Conservation (phyloP, 2,797 vertebrate species). For the Alosa sapidissima region DNA sequence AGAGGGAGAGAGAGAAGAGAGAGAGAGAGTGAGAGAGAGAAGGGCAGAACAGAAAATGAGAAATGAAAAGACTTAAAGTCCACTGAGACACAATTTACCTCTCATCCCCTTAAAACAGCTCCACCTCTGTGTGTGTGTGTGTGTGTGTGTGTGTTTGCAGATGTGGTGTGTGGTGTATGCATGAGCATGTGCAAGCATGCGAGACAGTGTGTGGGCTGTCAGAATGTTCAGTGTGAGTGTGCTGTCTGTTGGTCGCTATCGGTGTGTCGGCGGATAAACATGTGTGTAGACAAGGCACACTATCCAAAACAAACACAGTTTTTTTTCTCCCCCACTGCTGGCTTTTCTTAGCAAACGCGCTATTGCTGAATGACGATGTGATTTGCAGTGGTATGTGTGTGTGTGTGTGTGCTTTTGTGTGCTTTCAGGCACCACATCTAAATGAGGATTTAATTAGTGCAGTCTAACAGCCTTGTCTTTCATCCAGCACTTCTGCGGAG, state of each 20-base stretch:
- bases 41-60: constrained; percentile 5
- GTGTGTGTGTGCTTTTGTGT: neutral
- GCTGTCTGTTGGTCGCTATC: constrained; percentile 12
- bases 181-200: constrained; percentile 23
- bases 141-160: neutral
- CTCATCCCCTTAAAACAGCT: constrained; percentile 16
- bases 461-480: constrained; percentile 4
- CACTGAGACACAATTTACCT: constrained; percentile 20
- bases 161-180: constrained; percentile 44
- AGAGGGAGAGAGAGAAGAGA: neutral
- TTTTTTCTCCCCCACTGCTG: neutral
- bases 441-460: constrained; percentile 23
- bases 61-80: constrained; percentile 15
- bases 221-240: neutral
- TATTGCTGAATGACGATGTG: neutral
- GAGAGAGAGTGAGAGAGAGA: neutral
- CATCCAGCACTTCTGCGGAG: neutral
- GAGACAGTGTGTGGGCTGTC: constrained; percentile 31
- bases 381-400: neutral
- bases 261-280: constrained; percentile 34
- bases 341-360: neutral
- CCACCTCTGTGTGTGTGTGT: constrained; percentile 3
- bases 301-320: constrained; percentile 13
- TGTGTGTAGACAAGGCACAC: constrained; percentile 12
- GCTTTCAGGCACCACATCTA: constrained; percentile 3